Evolutionary conservation across 2,797 vertebrate species (phyloP).

Genomic region (Cyprinodon diabolis): DNA sequence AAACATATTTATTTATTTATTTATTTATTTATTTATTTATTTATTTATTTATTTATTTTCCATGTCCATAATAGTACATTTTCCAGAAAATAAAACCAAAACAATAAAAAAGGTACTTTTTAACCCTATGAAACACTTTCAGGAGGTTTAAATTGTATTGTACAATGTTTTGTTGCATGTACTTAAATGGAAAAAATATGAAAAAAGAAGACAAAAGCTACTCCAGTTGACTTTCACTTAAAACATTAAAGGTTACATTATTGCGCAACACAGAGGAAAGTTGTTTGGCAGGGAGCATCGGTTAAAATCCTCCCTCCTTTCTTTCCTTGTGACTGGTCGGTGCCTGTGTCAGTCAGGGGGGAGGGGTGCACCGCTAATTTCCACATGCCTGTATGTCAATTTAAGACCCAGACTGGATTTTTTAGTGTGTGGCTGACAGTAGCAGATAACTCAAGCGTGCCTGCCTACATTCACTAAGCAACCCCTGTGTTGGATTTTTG

Average conservation of each 20-base stretch:
- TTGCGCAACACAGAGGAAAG: conserved; percentile 65
- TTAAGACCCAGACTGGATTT: conserved; percentile 69
- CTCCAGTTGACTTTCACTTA: conserved; percentile 33
- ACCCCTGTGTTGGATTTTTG: conserved; percentile 31
- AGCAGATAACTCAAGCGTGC: conserved; percentile 27
- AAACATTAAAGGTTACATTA: conserved; percentile 51
- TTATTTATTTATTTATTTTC: background rate
- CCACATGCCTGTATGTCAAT: conserved; percentile 77
- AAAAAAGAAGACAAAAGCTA: background rate
- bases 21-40: background rate
- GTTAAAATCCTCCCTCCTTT: conserved; percentile 68
- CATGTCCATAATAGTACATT: background rate
- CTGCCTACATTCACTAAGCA: background rate
- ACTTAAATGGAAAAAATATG: background rate
- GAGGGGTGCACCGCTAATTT: conserved; percentile 75
- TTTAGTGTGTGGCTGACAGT: conserved; percentile 58
- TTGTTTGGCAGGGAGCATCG: conserved; percentile 38
- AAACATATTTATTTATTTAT: background rate
- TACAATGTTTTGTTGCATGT: background rate
- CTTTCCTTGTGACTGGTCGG: conserved; percentile 74
- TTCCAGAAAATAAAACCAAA: background rate
- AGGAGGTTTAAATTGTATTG: background rate
- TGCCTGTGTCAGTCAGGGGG: conserved; percentile 68
- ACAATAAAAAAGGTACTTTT: background rate
- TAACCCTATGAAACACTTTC: background rate